Percentiles rank a stretch among this genome's conserved stretches.
phyloP scores from a whole-genome alignment of 2,113 vertebrate genomes.

The Dendropsophus ebraccatus region DNA sequence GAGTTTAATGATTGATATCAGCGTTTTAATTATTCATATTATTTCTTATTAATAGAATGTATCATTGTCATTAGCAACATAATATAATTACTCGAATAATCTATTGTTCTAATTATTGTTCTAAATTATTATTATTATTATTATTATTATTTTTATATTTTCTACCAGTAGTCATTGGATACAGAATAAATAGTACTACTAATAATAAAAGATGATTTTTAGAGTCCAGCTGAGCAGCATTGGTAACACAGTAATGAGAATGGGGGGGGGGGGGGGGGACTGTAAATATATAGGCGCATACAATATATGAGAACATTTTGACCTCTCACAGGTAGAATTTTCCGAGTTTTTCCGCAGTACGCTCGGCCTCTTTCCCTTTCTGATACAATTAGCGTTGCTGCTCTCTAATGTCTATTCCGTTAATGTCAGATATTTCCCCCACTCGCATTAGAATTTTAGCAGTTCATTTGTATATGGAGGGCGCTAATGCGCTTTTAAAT shows the following conservation, averaged over 20 bases:
- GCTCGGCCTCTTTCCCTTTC: conserved; percentile 14
- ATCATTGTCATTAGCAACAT: too few relatives aligned
- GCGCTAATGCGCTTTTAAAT: conserved; percentile 36
- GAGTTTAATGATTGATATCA: too few relatives aligned
- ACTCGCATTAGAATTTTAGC: not conserved
- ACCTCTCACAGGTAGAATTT: not conserved
- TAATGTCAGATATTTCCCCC: conserved; percentile 15
- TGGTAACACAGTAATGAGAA: not conserved
- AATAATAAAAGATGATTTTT: too few relatives aligned
- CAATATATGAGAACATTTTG: not conserved
- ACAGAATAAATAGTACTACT: too few relatives aligned
- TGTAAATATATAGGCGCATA: too few relatives aligned
- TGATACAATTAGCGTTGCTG: conserved; percentile 22
- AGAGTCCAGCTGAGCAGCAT: not conserved
- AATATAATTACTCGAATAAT: too few relatives aligned
- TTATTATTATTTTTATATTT: too few relatives aligned
- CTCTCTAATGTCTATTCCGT: conserved; percentile 11
- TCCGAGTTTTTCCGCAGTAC: not conserved
- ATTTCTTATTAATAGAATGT: too few relatives aligned
- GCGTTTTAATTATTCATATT: too few relatives aligned
- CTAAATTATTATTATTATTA: too few relatives aligned
- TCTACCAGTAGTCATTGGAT: too few relatives aligned
- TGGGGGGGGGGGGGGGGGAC: not conserved
- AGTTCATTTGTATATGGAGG: not conserved
- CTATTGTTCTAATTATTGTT: too few relatives aligned